Evolutionary conservation across 2,113 vertebrate species (phyloP), one percentile per base, ranked within the genome.

Genomic region (Heterochromis multidens): DNA sequence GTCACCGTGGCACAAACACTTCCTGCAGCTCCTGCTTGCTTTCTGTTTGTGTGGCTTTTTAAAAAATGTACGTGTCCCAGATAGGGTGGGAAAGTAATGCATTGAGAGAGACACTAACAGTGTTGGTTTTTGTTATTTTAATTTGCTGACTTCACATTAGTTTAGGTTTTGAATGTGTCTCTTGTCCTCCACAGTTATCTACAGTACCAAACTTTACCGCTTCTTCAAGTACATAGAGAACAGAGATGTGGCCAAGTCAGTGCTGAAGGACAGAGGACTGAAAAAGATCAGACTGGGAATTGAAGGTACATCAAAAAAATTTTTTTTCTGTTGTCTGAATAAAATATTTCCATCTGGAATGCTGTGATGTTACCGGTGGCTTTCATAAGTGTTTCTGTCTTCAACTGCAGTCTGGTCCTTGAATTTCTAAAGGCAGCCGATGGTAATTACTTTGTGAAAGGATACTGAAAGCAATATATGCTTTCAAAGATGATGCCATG

Each of bases 141-240:
- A 57, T 23, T 17, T 4, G 7, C 35, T 4, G 2, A 1, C 23
- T 40, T 58, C 33, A 78, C 33, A 1, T 29, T 23, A 21, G n/a
- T 37, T 74, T n/a, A 0, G 6, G 25, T 43, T 46, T 43, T 58
- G 9, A 59, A n/a, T 43, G 33, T 62, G 6, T 52, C 9, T 83
- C 6, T 84, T 54, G 49, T 78, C 52, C 27, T 95, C 89, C 63
- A n/a, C 95, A 98, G 98, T 99, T 95, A 99, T 99, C 96, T 99
- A 99, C 97, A 99, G 98, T 95, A 99, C 99, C 3, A 99, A 99
- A 93, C 96, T 99, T 70, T 99, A 99, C 77, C 96, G 98, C 87
- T 99, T 99, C 97, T 99, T 99, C 96, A 99, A 99, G 92, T 99
- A 99, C 94, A 99, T 99, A 49, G 99, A 99, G 95, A 99, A 99